Evolutionary conservation across 2,797 vertebrate genomes (phyloP).

Genomic region (Gambusia yucatana): DNA sequence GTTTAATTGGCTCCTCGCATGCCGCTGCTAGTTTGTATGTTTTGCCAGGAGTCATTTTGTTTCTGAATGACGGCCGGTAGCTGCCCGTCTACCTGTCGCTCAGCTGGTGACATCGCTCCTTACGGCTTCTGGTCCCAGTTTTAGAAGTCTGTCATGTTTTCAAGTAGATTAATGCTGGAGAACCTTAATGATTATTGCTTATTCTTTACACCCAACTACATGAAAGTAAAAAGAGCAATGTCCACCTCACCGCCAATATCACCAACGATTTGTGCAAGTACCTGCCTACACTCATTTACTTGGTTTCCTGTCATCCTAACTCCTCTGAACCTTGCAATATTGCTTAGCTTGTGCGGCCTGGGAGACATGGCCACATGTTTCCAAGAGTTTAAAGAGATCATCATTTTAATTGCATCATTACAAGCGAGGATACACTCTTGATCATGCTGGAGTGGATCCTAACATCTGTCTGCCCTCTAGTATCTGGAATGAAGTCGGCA

Average conservation of each 20-base stretch:
- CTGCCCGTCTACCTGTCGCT: background rate
- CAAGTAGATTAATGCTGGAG: background rate
- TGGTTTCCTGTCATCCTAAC: background rate
- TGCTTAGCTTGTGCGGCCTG: slow-evolving; percentile 21
- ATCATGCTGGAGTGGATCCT: slow-evolving; percentile 55
- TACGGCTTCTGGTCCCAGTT: background rate
- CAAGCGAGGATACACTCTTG: slow-evolving; percentile 31
- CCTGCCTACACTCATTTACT: background rate
- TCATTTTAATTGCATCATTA: slow-evolving; percentile 50
- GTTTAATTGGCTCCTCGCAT: background rate
- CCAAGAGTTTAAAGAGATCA: slow-evolving; percentile 49
- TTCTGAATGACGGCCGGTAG: background rate
- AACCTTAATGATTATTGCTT: background rate
- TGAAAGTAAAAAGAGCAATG: background rate
- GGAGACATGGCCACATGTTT: slow-evolving; percentile 42
- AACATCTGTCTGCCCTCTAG: slow-evolving; percentile 64
- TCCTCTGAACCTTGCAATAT: slow-evolving; percentile 9
- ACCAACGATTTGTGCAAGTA: background rate
- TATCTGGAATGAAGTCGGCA: slow-evolving; percentile 50
- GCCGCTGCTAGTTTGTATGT: background rate
- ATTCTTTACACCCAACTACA: too few species aligned
- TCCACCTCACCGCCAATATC: background rate
- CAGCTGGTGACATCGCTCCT: background rate
- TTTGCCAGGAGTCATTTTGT: background rate
- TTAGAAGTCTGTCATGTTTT: background rate